Percentiles rank a stretch among this genome's conserved stretches.
phyloP scores from a whole-genome alignment of 1,140 invertebrate species.

The Zelostemma sp. region DNA sequence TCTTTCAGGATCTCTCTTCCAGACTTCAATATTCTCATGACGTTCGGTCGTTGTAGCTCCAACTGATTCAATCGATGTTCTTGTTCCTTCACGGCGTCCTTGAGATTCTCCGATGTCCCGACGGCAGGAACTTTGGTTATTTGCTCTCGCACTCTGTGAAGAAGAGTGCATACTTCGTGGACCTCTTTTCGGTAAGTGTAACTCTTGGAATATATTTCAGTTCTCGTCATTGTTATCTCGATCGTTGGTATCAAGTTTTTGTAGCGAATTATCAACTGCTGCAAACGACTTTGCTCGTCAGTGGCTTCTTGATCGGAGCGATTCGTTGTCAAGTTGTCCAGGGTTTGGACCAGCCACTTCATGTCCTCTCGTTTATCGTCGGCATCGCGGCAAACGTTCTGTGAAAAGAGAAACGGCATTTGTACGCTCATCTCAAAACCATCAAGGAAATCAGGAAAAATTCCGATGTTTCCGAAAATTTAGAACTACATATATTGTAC shows the following conservation, averaged over 20 bases:
- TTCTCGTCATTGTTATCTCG: conserved; percentile 92
- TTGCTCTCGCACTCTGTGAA: conserved; percentile 81
- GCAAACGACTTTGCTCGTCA: conserved; percentile 84
- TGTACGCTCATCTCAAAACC: neutral
- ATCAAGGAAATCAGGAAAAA: too few species aligned
- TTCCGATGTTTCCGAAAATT: too few species aligned
- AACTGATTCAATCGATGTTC: conserved; percentile 84
- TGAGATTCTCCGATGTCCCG: conserved; percentile 81
- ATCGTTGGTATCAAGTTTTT: conserved; percentile 92
- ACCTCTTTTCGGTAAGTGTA: conserved; percentile 92
- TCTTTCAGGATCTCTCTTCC: conserved; percentile 91
- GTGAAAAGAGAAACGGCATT: conserved; percentile 10
- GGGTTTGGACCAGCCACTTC: conserved; percentile 93
- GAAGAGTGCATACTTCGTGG: conserved; percentile 82
- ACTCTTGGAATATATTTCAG: conserved; percentile 91
- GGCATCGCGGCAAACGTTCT: conserved; percentile 91
- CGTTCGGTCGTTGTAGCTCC: conserved; percentile 86
- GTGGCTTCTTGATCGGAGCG: conserved; percentile 83
- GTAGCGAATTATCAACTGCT: conserved; percentile 86
- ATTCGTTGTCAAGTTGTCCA: conserved; percentile 88
- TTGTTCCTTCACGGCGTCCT: conserved; percentile 82
- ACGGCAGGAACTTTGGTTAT: conserved; percentile 75
- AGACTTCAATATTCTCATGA: conserved; percentile 90
- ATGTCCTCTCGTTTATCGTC: conserved; percentile 91
- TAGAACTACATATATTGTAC: conserved; percentile 56